Base-by-base conservation (phyloP, 2,797 vertebrate species). In the Bovichtus variegatus region DNA sequence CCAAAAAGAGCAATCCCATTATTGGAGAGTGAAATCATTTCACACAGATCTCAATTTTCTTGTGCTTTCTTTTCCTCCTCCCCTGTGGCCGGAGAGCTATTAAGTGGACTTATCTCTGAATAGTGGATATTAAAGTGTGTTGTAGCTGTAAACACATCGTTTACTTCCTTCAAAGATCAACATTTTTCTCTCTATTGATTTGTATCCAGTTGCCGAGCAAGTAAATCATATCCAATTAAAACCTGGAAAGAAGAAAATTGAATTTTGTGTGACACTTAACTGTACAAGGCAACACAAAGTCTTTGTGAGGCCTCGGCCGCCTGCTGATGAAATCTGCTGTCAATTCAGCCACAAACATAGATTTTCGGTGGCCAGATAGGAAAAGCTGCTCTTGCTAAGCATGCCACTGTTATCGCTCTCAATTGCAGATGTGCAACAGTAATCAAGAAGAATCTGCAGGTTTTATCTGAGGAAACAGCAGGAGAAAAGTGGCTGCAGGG, bases 21-120 rank as follows among this genome's bases (percentile, higher is more conserved):
- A 87, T 64, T 74, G 58, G 53, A 31, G 58, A 23, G 44, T 57
- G 36, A 85, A 85, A 84, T 85, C 31, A 76, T 84, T 83, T 83
- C 81, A 71, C 79, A 64, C 74, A 72, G 68, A 84, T 87, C 55
- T 54, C 36, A 79, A 60, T 68, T 55, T 80, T 66, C 34, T 49
- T 46, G 25, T 38, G 53, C 73, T 76, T 63, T 73, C 66, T 23
- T 13, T 6, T 21, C 41, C 29, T 55, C 54, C 63, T 63, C 61
- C 74, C 27, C 13, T 23, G 43, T 63, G 59, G 74, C 47, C 43
- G 63, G 36, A 81, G 43, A 23, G 74, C 61, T 75, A 44, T 80
- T 83, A 79, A 71, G 59, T 43, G 27, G 55, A 46, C 58, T 67
- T 76, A 82, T 87, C 76, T 84, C 31, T 53, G 65, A 82, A 70